These are phyloP conservation scores for Ligdia adustata DNA, from an alignment of 2,888 invertebrate species.

Conservation along the genomic window DNA sequence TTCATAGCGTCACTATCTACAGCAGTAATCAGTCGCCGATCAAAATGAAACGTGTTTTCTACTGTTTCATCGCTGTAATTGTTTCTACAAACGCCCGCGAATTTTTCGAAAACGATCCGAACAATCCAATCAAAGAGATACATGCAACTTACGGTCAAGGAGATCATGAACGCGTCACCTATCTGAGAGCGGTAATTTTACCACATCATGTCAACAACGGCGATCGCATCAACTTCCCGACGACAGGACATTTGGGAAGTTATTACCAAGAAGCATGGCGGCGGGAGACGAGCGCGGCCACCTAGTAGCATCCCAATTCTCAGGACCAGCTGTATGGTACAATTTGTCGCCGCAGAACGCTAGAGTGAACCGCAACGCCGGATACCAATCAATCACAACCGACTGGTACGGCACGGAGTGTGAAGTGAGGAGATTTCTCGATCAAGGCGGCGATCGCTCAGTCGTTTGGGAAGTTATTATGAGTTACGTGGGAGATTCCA, in stretches of 20 bases:
- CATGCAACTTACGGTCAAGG: neutral
- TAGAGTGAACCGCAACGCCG: constrained; percentile 18
- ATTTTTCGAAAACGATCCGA: neutral
- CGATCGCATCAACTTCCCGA: neutral
- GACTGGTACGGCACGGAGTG: constrained; percentile 26
- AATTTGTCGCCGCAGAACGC: constrained; percentile 25
- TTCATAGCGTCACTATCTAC: neutral
- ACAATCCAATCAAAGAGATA: neutral
- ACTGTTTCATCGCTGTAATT: neutral
- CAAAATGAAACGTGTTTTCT: constrained; percentile 1
- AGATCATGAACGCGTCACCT: constrained; percentile 3
- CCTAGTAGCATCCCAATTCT: constrained; percentile 22
- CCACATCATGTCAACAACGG: neutral
- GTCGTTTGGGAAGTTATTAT: constrained; percentile 4
- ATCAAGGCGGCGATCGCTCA: neutral
- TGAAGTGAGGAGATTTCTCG: constrained; percentile 10
- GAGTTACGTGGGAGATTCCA: neutral
- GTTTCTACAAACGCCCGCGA: neutral
- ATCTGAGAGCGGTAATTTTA: constrained; percentile 1
- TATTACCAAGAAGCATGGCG: neutral
- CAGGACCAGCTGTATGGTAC: constrained; percentile 19
- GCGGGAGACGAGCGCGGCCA: constrained; percentile 21
- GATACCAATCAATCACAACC: constrained; percentile 17
- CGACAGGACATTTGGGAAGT: neutral
- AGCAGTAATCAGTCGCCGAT: neutral